Base-by-base conservation (phyloP, 2,113 vertebrate species). In the Rhea pennata region DNA sequence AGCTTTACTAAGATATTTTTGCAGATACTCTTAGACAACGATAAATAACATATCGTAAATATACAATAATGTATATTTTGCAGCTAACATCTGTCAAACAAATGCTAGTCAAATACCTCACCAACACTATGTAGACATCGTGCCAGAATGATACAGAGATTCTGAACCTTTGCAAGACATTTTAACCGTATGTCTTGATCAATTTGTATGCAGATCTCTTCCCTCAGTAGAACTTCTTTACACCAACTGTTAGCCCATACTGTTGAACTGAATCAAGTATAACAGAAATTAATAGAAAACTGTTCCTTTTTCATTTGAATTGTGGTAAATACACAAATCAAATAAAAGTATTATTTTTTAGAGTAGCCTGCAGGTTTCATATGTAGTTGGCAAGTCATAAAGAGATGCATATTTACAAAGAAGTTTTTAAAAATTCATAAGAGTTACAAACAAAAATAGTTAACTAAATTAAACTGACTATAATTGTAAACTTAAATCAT, bases 181-280 rank as follows among this genome's bases (percentile, higher is more conserved):
- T 75, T 90, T 27, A 96, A 67, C 83, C 88, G 85, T 93, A 87
- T 77, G 72, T 31, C 84, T 29, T 69, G 40, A 70, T 64, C 53
- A 40, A 74, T 97, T 95, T 95, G 89, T 74, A 96, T 91, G 74
- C 70, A 96, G 84, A 91, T 91, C 67, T 81, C 23, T 85, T 89
- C 50, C 79, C 50, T 44, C 26, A 82, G 33, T 12, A 92, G 75
- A 94, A 74, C 23, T 19, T 74, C 93, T 33, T 36, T 72, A 54
- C 33, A 71, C 56, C 66, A 87, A 82, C 77, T 67, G 15, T 53
- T 62, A 89, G 53, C 8, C 51, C 84, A 84, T 51, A 93, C 65
- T 95, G 86, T 66, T 94, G 54, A 97, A 90, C 53, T 81, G 71
- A 96, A 71, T 61, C 71, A 64, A 80, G 62, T 54, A 79, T 50